A percentile compares a stretch with the other conserved stretches of the same genome.
These are phyloP conservation scores for Uromys caudimaculatus DNA, from an alignment of 2,797 vertebrate species.

Conservation along the genomic window DNA sequence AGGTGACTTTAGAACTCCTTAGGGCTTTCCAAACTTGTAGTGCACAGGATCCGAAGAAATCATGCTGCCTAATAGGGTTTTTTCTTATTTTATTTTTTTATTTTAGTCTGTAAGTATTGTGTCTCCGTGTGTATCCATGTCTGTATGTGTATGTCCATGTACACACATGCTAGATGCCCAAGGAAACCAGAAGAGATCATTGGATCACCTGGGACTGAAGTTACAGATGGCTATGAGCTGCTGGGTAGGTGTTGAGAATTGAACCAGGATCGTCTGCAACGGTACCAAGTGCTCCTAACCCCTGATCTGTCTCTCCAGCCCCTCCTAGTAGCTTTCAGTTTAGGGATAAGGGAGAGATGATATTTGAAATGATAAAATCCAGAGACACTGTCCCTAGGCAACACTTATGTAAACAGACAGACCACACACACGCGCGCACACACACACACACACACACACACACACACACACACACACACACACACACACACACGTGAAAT, in stretches of 20 bases:
- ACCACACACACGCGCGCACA: background rate
- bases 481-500: background rate
- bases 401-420: background rate
- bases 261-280: background rate
- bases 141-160: background rate
- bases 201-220: background rate
- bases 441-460: background rate
- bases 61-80: background rate
- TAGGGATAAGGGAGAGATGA: background rate
- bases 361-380: constrained; percentile 28
- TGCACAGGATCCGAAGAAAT: background rate
- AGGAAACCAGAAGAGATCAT: background rate
- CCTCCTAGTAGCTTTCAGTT: background rate
- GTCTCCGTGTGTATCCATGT: background rate
- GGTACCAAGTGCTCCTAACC: background rate
- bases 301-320: background rate
- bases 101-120: background rate
- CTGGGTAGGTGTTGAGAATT: background rate
- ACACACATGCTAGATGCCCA: background rate
- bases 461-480: background rate
- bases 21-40: background rate
- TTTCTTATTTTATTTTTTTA: background rate
- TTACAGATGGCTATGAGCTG: too few relatives aligned
- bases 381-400: background rate
- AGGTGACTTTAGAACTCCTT: background rate